These are phyloP conservation scores for Perdix hodgsoniae DNA, from an alignment of 2,797 vertebrate genomes.

Conservation along the genomic window DNA sequence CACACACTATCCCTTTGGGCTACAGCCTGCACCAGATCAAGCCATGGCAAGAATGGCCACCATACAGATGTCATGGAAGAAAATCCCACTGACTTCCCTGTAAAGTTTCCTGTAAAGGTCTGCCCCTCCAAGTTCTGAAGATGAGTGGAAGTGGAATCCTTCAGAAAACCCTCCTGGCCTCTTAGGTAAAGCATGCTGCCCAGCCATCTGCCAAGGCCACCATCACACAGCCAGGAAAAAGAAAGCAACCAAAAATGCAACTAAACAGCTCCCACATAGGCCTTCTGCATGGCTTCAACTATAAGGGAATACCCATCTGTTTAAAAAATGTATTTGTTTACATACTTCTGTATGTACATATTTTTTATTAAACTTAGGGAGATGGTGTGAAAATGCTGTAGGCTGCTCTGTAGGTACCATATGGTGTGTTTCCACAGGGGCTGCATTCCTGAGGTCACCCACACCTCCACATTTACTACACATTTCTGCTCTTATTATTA, in stretches of 20 bases:
- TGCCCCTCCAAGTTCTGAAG: not conserved
- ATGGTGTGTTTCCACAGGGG: fast-evolving
- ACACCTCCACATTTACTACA: not conserved
- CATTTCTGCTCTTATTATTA: not conserved
- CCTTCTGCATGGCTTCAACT: not conserved
- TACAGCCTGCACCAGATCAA: not conserved
- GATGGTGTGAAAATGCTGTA: not conserved
- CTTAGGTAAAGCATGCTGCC: not conserved
- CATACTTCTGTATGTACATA: not conserved
- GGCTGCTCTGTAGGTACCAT: not conserved
- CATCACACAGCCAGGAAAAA: fast-evolving
- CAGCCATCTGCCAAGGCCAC: not conserved
- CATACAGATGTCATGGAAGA: too few species aligned
- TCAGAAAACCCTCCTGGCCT: not conserved
- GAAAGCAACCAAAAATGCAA: not conserved
- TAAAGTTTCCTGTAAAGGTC: not conserved
- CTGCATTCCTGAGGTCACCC: not conserved
- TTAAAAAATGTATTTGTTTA: not conserved
- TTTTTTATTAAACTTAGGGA: not conserved
- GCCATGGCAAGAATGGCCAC: not conserved
- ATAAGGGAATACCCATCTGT: not conserved
- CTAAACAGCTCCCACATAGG: not conserved
- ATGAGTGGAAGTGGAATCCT: not conserved
- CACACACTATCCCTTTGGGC: not conserved
- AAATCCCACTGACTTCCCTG: not conserved